Evolutionary conservation across 1,140 invertebrate genomes (phyloP).

Genomic region (Caenorhabditis tropicalis): DNA sequence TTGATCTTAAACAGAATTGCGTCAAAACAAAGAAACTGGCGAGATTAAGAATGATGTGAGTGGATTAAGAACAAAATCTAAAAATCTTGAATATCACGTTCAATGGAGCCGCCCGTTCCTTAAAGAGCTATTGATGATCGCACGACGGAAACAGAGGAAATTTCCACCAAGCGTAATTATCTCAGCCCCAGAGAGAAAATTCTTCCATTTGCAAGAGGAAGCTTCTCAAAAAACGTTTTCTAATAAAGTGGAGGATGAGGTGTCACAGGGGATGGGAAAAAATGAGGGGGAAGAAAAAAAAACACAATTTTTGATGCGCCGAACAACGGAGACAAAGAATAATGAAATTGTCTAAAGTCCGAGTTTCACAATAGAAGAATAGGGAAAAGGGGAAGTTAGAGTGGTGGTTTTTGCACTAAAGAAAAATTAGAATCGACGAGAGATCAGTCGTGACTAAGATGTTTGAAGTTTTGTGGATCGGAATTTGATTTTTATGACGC

Average conservation of each 20-base stretch:
- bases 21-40: background rate
- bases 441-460: background rate
- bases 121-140: background rate
- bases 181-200: background rate
- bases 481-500: too few species aligned
- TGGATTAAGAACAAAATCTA: background rate
- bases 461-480: too few species aligned
- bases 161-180: background rate
- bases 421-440: background rate
- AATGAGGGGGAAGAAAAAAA: background rate
- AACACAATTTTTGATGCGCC: background rate
- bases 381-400: background rate
- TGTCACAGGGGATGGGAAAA: background rate
- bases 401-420: background rate
- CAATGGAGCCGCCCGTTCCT: too few species aligned
- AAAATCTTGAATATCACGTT: constrained; percentile 1
- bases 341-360: constrained; percentile 13
- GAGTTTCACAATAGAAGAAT: background rate
- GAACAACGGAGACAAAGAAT: background rate
- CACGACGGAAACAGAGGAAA: background rate
- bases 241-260: too few species aligned
- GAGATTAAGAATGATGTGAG: constrained; percentile 1
- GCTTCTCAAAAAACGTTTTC: background rate
- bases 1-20: background rate
- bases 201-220: background rate